Conservation (phyloP, 1,140 invertebrate species). For the Atta colombica region DNA sequence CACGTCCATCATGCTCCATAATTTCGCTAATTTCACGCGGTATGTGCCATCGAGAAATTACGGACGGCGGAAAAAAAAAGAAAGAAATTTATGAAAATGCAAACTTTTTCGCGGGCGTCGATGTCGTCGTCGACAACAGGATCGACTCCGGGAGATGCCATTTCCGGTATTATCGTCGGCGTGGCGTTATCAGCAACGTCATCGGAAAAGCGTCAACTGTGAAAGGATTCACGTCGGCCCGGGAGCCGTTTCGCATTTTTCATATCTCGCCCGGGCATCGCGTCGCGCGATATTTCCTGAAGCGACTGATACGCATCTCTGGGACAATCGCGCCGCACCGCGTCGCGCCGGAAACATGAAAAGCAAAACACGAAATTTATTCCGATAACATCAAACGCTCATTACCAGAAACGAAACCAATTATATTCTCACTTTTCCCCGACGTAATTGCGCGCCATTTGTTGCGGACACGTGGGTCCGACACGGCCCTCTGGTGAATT, state of each 20-base stretch:
- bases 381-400: constrained; percentile 49
- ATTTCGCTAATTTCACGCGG: constrained; percentile 21
- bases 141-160: constrained; percentile 35
- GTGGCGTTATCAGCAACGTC: constrained; percentile 48
- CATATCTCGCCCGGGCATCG: constrained; percentile 53
- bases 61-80: not conserved
- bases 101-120: not conserved
- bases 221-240: constrained; percentile 70
- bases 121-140: not conserved
- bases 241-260: constrained; percentile 66
- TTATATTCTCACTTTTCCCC: constrained; percentile 23
- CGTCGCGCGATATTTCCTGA: constrained; percentile 46
- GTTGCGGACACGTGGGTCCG: not conserved
- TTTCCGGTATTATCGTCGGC: constrained; percentile 56
- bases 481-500: not conserved
- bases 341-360: not conserved
- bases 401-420: constrained; percentile 54
- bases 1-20: not conserved
- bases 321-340: not conserved
- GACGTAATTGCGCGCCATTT: constrained; percentile 31
- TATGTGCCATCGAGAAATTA: constrained; percentile 15
- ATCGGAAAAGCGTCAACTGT: constrained; percentile 60
- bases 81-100: constrained; percentile 37
- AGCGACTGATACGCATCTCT: constrained; percentile 39
- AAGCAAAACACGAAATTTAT: constrained; percentile 50